These are phyloP conservation scores for Delphinapterus leucas DNA, from an alignment of 2,113 vertebrate species.

Conservation along the genomic window DNA sequence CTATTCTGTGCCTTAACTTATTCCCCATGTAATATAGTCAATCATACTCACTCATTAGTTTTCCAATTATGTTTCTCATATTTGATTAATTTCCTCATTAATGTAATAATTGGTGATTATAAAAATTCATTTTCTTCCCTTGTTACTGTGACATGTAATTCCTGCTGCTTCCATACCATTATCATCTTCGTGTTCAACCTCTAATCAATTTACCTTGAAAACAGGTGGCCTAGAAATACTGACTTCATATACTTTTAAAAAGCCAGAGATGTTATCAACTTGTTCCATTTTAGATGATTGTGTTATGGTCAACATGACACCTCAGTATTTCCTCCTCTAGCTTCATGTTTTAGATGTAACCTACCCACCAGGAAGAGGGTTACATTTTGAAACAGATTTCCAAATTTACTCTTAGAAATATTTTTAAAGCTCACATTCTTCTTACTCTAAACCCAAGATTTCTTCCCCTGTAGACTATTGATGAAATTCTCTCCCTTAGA, in stretches of 20 bases:
- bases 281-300: not conserved
- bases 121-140: slow-evolving; percentile 79
- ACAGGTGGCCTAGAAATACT: slow-evolving; percentile 30
- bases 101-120: slow-evolving; percentile 83
- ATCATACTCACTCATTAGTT: slow-evolving; percentile 80
- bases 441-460: not conserved
- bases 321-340: not conserved
- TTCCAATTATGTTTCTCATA: slow-evolving; percentile 80
- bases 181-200: slow-evolving; percentile 36
- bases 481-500: not conserved
- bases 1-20: slow-evolving; percentile 70
- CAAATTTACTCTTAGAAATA: not conserved
- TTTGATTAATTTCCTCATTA: slow-evolving; percentile 84
- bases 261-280: not conserved
- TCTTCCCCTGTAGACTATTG: not conserved
- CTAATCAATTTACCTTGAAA: slow-evolving; percentile 66
- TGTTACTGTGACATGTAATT: slow-evolving; percentile 70
- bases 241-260: not conserved
- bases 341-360: not conserved
- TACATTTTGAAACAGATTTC: not conserved
- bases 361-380: not conserved
- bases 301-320: not conserved
- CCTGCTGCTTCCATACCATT: slow-evolving; percentile 61
- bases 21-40: slow-evolving; percentile 76
- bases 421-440: not conserved